Base-by-base conservation (phyloP, 1,140 invertebrate species). In the Macrosteles quadrilineatus region DNA sequence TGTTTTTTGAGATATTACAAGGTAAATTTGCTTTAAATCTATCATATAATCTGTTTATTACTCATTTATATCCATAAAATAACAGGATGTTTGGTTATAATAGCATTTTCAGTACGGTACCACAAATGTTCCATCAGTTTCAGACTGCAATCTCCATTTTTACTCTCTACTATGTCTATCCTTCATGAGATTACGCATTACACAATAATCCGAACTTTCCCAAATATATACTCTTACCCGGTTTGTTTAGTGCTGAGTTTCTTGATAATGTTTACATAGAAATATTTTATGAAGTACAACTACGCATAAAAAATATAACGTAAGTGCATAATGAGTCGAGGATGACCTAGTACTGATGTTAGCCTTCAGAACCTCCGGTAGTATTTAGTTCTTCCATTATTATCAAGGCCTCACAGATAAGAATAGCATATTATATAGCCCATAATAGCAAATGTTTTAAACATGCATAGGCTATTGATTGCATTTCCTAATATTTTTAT, bases 1-100 rank as follows among this genome's bases (percentile, higher is more conserved):
- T 73, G 53, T 71, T 68, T 67, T 32, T 55, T 59, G 62, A 71
- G 36, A 66, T 30, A 31, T 71, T 53, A 53, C 21, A 59, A 57
- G 64, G 64, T 71, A 53, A 36, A 64, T 63, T 36, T 36, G 32
- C 4, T n/a, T n/a, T n/a, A 55, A 17, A 36, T 17, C 29, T 29
- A 32, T 55, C 9, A n/a, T 27, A 9, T 68, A 43, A 27, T 19
- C 3, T 68, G 23, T 12, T 25, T 68, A n/a, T 36, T 40, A 31
- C 9, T 32, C 30, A 21, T 68, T 55, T 17, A 47, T 17, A 27
- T 25, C 19, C 9, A 50, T 55, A 14, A 29, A 17, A 31, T 67
- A 67, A 50, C 53, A 6, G 31, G 30, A 19, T 67, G 21, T 25
- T 23, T 29, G 25, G 47, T 67, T 19, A 53, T 67, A 67, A 50